Conservation (phyloP, 1,140 invertebrate species). For the Tachypleus tridentatus region DNA sequence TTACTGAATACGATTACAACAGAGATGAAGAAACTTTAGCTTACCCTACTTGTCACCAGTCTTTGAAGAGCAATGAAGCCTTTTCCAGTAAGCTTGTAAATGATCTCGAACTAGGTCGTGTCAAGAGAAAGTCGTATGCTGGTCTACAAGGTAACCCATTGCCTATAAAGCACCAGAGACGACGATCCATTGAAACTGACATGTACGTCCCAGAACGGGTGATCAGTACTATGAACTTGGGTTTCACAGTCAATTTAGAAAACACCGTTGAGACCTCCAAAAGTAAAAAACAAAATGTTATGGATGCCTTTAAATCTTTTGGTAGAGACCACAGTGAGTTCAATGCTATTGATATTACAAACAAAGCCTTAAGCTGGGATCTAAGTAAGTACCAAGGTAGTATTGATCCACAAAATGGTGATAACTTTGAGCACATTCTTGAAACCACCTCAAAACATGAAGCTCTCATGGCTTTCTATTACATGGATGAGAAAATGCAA, state of each 20-base stretch:
- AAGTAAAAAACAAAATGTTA: slow-evolving; percentile 6
- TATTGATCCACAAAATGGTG: slow-evolving; percentile 38
- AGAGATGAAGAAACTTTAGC: background rate
- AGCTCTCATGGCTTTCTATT: slow-evolving; percentile 74
- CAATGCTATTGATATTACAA: slow-evolving; percentile 25
- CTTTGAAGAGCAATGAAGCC: no score
- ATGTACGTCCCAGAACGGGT: slow-evolving; percentile 18
- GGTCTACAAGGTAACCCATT: background rate
- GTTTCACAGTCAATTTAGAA: slow-evolving; percentile 49
- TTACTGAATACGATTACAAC: slow-evolving; percentile 46
- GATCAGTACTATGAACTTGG: slow-evolving; percentile 49
- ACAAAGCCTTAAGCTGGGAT: slow-evolving; percentile 21
- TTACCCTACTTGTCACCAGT: no score
- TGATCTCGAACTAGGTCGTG: background rate
- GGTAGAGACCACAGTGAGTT: slow-evolving; percentile 15
- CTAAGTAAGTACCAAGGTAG: slow-evolving; percentile 15
- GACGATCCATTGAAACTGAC: slow-evolving; percentile 17
- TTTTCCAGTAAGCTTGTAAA: no score
- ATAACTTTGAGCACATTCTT: slow-evolving; percentile 75
- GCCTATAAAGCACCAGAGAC: background rate
- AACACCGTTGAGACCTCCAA: slow-evolving; percentile 1
- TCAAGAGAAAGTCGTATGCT: slow-evolving; percentile 17
- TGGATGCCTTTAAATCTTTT: slow-evolving; percentile 16
- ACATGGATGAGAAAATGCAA: slow-evolving; percentile 63
- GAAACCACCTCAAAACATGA: slow-evolving; percentile 71